These are phyloP conservation scores for Cnemophilus loriae DNA, from an alignment of 2,113 vertebrate species.

Conservation along the genomic window DNA sequence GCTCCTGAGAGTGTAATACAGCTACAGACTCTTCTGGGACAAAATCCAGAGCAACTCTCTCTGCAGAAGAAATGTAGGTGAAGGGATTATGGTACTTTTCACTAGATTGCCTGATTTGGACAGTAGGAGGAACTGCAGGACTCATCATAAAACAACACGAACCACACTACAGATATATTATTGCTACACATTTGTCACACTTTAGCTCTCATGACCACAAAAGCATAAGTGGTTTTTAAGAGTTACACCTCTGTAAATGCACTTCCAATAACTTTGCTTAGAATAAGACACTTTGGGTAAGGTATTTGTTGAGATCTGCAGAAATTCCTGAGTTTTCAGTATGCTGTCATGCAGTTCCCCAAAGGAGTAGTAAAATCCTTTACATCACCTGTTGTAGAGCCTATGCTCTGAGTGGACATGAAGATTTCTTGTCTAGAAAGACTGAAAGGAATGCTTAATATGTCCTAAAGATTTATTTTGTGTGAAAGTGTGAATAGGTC, in stretches of 20 bases:
- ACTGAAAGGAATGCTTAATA: neutral
- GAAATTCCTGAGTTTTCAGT: neutral
- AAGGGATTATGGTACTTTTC: neutral
- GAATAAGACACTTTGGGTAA: neutral
- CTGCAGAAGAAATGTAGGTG: neutral
- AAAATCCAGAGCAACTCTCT: neutral
- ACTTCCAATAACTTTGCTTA: neutral
- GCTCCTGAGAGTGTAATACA: neutral
- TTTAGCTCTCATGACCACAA: neutral
- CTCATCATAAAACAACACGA: neutral
- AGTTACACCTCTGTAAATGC: neutral
- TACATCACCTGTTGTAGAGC: neutral
- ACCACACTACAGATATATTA: neutral
- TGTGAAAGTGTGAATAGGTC: neutral
- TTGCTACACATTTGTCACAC: neutral
- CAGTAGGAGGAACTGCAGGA: neutral
- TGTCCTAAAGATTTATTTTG: neutral
- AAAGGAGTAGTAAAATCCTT: neutral
- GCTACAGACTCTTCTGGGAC: neutral
- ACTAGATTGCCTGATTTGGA: neutral
- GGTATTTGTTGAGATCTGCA: neutral
- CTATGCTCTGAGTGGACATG: neutral
- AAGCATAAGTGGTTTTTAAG: neutral
- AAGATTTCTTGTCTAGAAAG: neutral
- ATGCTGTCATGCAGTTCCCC: neutral